These are phyloP conservation scores for Albula goreensis DNA, from an alignment of 2,113 vertebrate species.

Conservation along the genomic window DNA sequence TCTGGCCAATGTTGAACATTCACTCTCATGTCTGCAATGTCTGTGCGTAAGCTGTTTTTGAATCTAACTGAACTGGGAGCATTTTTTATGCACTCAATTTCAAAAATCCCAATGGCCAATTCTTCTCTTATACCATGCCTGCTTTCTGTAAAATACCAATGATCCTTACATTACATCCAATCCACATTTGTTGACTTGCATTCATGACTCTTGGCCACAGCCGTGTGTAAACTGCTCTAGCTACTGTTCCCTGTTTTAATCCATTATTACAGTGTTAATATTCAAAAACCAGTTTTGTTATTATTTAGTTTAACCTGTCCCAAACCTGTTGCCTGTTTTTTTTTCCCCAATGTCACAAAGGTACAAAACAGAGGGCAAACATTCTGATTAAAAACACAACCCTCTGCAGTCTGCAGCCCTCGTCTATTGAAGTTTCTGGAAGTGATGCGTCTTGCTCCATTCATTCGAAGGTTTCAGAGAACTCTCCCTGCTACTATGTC, in stretches of 20 bases:
- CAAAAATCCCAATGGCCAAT: neutral
- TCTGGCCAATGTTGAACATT: neutral
- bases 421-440: neutral
- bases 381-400: neutral
- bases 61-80: neutral
- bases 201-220: slow-evolving; percentile 20
- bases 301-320: neutral
- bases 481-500: neutral
- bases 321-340: neutral
- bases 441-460: neutral
- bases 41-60: neutral
- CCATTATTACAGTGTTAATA: slow-evolving; percentile 18
- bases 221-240: slow-evolving; percentile 9
- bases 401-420: neutral
- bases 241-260: slow-evolving; percentile 31
- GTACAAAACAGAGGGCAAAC: neutral
- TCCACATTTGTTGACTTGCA: slow-evolving; percentile 15
- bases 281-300: neutral
- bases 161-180: neutral
- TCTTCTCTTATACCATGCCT: neutral
- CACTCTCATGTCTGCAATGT: neutral
- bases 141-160: neutral
- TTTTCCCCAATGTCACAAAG: neutral
- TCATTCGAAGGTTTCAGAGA: neutral
- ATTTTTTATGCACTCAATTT: neutral